Conservation (phyloP, 1,140 invertebrate species). For the Drosophila funebris region DNA sequence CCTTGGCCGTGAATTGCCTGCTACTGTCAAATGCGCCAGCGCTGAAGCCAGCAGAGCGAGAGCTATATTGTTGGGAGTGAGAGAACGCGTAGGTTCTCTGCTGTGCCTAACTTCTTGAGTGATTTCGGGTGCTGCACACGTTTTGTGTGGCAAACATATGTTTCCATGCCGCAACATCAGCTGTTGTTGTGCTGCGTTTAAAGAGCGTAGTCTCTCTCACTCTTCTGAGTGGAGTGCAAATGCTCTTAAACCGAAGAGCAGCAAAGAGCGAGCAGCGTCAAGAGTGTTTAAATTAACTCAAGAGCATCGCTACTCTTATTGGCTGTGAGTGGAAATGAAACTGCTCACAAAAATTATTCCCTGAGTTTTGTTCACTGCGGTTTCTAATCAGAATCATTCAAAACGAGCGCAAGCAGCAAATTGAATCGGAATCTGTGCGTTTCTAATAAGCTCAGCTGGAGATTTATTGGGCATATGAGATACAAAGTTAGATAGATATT, state of each 20-base stretch:
- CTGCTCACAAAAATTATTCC: neutral
- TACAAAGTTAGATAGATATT: too few relatives aligned
- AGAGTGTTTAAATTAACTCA: neutral
- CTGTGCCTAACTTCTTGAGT: neutral
- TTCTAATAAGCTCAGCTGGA: neutral
- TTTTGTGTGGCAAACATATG: constrained; percentile 38
- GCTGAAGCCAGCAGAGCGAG: neutral
- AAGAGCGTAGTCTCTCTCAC: neutral
- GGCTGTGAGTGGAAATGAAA: neutral
- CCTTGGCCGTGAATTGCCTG: constrained; percentile 69
- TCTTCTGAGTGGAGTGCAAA: neutral
- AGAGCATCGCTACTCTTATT: neutral
- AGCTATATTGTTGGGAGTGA: neutral
- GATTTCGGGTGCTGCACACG: constrained; percentile 5
- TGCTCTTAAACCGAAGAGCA: constrained; percentile 19
- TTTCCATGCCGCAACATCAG: constrained; percentile 33
- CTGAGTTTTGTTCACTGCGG: neutral
- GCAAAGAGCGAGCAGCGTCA: neutral
- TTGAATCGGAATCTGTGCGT: neutral
- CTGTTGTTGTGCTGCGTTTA: constrained; percentile 28
- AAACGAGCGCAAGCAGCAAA: neutral
- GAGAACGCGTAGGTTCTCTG: neutral
- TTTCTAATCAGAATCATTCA: constrained; percentile 1
- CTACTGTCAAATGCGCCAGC: neutral
- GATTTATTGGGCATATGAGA: neutral